phyloP scores from a whole-genome alignment of 2,797 vertebrate genomes.

The Chrosomus eos region DNA sequence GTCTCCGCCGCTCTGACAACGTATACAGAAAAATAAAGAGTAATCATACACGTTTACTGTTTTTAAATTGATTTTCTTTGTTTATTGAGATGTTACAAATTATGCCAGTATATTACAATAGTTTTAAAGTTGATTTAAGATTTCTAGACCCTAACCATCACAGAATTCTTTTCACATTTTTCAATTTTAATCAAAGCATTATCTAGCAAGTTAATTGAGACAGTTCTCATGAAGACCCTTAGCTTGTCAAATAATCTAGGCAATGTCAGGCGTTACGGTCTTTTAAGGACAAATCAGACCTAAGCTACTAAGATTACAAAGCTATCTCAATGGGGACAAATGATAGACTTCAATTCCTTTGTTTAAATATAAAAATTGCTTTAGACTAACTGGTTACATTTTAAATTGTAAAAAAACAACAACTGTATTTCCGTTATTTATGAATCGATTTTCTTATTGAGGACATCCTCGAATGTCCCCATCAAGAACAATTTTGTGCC shows the following conservation, averaged over 20 bases:
- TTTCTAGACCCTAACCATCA: not conserved
- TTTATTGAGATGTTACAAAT: too few species aligned
- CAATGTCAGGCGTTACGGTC: not conserved
- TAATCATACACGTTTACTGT: not conserved
- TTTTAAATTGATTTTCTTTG: not conserved
- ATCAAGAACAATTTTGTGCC: not conserved
- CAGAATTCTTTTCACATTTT: not conserved
- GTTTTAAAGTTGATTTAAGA: not conserved
- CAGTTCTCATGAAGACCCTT: not conserved
- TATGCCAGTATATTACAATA: too few species aligned
- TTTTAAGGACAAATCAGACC: not conserved
- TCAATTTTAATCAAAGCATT: not conserved
- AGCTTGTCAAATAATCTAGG: not conserved
- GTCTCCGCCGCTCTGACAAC: conserved; percentile 86
- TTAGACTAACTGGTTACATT: not conserved
- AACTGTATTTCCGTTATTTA: not conserved
- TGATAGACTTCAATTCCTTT: not conserved
- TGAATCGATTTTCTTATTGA: not conserved
- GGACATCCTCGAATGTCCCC: not conserved
- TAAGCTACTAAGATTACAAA: not conserved
- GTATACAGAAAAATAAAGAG: not conserved
- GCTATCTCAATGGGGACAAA: not conserved
- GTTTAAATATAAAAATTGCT: not conserved
- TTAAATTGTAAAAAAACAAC: not conserved
- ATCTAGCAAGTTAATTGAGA: not conserved